These are phyloP conservation scores for Zophobas atratus DNA, from an alignment of 1,140 invertebrate genomes.

Conservation along the genomic window DNA sequence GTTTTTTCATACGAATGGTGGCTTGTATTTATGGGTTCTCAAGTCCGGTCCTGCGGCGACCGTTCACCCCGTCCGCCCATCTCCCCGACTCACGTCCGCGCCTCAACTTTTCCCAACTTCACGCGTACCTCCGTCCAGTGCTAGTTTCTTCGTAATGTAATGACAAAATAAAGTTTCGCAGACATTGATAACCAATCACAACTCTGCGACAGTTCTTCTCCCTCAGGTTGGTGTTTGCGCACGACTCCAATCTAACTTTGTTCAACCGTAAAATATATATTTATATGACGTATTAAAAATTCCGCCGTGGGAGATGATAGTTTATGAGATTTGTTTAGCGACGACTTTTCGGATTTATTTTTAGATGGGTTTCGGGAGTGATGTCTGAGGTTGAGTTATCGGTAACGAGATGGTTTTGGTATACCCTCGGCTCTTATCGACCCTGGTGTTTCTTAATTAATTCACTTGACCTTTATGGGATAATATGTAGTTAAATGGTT, in stretches of 20 bases:
- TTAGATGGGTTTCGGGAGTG: neutral
- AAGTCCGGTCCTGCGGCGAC: too few relatives aligned
- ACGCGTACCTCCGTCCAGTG: conserved; percentile 10
- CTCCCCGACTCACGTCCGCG: too few relatives aligned
- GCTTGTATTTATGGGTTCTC: too few relatives aligned
- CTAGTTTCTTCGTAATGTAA: conserved; percentile 39
- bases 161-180: conserved; percentile 53
- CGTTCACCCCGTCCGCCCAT: too few relatives aligned
- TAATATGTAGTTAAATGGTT: conserved; percentile 45
- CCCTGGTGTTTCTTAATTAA: conserved; percentile 10
- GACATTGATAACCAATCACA: conserved; percentile 53
- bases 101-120: conserved; percentile 48
- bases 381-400: too few relatives aligned
- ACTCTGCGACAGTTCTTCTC: conserved; percentile 45
- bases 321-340: conserved; percentile 31
- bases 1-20: too few relatives aligned
- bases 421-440: neutral
- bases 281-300: conserved; percentile 45
- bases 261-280: conserved; percentile 34
- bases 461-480: conserved; percentile 41
- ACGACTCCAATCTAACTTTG: conserved; percentile 52
- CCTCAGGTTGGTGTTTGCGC: conserved; percentile 33
- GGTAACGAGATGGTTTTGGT: neutral
- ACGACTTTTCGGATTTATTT: conserved; percentile 23
- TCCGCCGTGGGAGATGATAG: conserved; percentile 23